Evolutionary conservation across 2,888 invertebrate species (phyloP), one percentile per base, ranked within the genome.

Genomic region (Choristoneura rosaceana): DNA sequence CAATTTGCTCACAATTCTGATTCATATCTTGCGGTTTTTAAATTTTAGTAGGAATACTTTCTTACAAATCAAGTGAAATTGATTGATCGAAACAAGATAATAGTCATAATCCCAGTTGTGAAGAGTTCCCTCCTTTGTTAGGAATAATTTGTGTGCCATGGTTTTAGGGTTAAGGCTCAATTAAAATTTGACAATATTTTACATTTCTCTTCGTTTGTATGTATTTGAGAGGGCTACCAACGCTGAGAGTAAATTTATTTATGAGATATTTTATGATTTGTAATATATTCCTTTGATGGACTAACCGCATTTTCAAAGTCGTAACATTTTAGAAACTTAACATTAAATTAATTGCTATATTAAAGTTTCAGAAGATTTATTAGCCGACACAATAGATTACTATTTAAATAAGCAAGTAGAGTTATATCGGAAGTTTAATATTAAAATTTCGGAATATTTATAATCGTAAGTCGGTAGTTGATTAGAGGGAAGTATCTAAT

Each of bases 61-160:
- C 64, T 64, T 50, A 66, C 61, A 73, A 43, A 61, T 69, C 77
- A 77, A 77, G 76, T 77, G 78, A 80, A 78, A 79, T 81, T 75
- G 80, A 79, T 81, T 78, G 77, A 87, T 85, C 81, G 82, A 86
- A 86, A 80, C 78, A 81, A 71, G 79, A 82, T 83, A 82, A 84
- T 85, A 84, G 79, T 81, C 78, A 80, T 82, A 81, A 84, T 84
- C 84, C 89, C 89, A 87, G 93, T 93, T 94, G 94, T 94, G 94
- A 93, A 88, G 83, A 81, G 89, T 88, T 93, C 94, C 94, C 91
- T 93, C 94, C 93, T 92, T 87, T 88, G 89, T 92, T 92, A 91
- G 88, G 87, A 86, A 88, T 91, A 91, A 87, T 91, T 92, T 92
- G 84, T 88, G 93, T 94, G 93, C 93, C 93, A 94, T 93, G 87